Base-by-base conservation (phyloP, 2,888 invertebrate genomes). In the Ypsolopha scabrella region DNA sequence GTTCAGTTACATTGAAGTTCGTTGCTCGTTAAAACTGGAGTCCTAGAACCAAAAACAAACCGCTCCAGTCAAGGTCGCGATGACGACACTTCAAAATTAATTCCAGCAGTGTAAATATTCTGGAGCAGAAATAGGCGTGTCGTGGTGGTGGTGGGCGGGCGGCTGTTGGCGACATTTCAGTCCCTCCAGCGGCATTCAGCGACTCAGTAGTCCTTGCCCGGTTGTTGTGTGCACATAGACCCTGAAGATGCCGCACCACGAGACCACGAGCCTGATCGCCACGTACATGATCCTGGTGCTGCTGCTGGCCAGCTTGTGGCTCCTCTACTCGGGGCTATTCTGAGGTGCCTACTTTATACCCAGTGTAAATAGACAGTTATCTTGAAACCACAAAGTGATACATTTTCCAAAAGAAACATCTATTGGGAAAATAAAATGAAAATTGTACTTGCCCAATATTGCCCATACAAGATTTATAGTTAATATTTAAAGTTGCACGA, bases 261-360 rank as follows among this genome's bases (percentile, higher is more conserved):
- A 92, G 82, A 89, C 91, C 54, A 88, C 88, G 57, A 92, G 88
- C 72, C 87, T 92, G 58, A 81, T 92, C 65, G 90, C 91, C 67
- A 92, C 92, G 60, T 92, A 92, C 68, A 75, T 90, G 63, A 92
- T 92, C 70, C 76, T 92, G 70, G 88, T 91, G 62, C 78, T 90
- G 44, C 82, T 92, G 41, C 80, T 92, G 52, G 87, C 90, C 63
- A 87, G 90, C 52, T 85, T 92, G 50, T 92, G 91, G 90, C 75
- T 91, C 41, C 86, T 92, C 55, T 92, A 92, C 73, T 88, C 91
- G 24, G 91, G 91, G 55, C 63, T 91, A 69, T 86, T 83, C 68
- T 86, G 80, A 83, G 81, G 83, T 81, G 77, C 37, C 7, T 13
- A 24, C 24, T 24, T n/a, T n/a, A n/a, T n/a, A n/a, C n/a, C n/a